Percentiles rank a stretch among this genome's conserved stretches.
phyloP scores from a whole-genome alignment of 2,888 invertebrate species.

The Alsophila aescularia region DNA sequence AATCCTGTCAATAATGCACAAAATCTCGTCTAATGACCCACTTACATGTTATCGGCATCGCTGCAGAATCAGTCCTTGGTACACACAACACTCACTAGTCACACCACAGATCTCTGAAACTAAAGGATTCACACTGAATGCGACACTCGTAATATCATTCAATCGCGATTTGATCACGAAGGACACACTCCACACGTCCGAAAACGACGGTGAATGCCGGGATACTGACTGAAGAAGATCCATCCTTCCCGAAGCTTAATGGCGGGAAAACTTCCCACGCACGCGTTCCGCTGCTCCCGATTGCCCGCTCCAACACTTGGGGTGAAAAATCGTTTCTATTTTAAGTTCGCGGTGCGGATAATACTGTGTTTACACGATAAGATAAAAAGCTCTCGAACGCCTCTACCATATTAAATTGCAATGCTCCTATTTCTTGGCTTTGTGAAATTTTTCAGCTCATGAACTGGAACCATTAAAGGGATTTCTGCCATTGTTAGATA shows the following conservation, averaged over 20 bases:
- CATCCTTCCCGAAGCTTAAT: slow-evolving; percentile 28
- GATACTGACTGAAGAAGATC: slow-evolving; percentile 64
- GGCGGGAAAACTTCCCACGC: slow-evolving; percentile 49
- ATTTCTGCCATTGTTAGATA: neutral
- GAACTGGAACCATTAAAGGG: neutral
- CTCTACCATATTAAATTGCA: slow-evolving; percentile 16
- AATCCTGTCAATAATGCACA: neutral
- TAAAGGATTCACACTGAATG: too few species aligned
- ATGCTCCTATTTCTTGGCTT: neutral
- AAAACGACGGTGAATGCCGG: slow-evolving; percentile 66
- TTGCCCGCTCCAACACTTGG: slow-evolving; percentile 44
- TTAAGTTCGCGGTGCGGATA: slow-evolving; percentile 23
- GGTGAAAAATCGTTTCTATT: slow-evolving; percentile 40
- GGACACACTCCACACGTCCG: slow-evolving; percentile 53
- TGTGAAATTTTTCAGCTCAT: slow-evolving; percentile 1
- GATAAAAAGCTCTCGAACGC: slow-evolving; percentile 22
- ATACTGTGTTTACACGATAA: slow-evolving; percentile 24
- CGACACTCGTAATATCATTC: slow-evolving; percentile 63
- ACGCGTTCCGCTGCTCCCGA: slow-evolving; percentile 47
- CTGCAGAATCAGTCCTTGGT: slow-evolving; percentile 42
- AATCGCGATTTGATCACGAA: slow-evolving; percentile 54
- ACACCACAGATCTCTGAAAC: too few species aligned
- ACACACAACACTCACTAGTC: slow-evolving; percentile 67
- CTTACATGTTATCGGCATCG: slow-evolving; percentile 56
- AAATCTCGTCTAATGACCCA: slow-evolving; percentile 21